phyloP scores from a whole-genome alignment of 1,140 invertebrate species.

The Condylostylus longicornis region DNA sequence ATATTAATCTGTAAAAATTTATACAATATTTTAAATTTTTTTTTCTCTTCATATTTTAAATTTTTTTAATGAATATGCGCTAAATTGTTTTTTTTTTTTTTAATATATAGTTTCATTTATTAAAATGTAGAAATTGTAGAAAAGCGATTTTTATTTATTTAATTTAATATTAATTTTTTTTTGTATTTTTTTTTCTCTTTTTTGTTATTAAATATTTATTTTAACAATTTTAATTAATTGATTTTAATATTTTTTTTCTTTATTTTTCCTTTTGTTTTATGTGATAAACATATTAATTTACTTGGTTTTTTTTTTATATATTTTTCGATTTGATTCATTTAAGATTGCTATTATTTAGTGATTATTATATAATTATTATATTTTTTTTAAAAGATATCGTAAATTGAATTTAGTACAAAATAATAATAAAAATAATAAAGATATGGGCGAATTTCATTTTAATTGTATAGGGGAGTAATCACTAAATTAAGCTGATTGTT shows the following conservation, averaged over 20 bases:
- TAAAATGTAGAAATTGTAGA: not conserved
- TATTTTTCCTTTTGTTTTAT: no score
- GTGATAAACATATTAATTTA: no score
- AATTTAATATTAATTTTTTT: not conserved
- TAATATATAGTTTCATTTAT: no score
- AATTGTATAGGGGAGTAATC: not conserved
- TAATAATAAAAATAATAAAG: not conserved
- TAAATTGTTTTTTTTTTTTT: no score
- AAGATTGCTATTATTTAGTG: no score
- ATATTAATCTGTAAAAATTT: no score
- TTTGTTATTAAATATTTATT: not conserved
- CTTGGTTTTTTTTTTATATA: not conserved
- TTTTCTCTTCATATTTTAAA: no score
- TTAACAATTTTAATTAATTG: not conserved
- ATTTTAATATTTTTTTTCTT: slow-evolving; percentile 1
- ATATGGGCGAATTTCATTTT: not conserved
- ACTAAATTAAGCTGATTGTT: no score
- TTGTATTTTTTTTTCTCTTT: not conserved
- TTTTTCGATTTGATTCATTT: not conserved
- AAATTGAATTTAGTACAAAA: not conserved
- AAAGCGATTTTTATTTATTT: not conserved
- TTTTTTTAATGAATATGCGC: no score
- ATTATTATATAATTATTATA: not conserved
- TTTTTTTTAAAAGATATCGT: not conserved
- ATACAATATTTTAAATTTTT: no score